Percentiles rank a stretch among this genome's conserved stretches.
These are phyloP conservation scores for Coreoperca whiteheadi DNA, from an alignment of 2,113 vertebrate species.

Conservation along the genomic window DNA sequence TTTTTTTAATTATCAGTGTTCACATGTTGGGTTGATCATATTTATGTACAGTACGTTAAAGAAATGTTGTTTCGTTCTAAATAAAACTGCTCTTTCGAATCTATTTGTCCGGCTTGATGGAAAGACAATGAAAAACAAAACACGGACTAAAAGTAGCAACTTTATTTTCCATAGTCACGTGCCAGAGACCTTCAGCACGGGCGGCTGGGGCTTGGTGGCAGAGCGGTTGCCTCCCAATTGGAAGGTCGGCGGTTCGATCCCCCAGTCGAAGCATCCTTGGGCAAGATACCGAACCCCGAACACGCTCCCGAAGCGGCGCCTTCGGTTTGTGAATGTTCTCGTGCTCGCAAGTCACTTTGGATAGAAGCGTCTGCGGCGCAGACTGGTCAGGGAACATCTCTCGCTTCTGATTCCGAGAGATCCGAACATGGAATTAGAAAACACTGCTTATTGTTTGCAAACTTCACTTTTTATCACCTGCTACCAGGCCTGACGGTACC, in stretches of 20 bases:
- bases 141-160: neutral
- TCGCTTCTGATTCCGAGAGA: neutral
- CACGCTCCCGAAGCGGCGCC: no score
- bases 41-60: conserved; percentile 64
- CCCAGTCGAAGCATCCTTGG: no score
- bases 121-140: neutral
- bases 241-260: no score
- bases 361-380: no score
- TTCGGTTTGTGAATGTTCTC: no score
- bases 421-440: conserved; percentile 10
- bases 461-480: neutral
- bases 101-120: neutral
- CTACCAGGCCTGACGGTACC: neutral
- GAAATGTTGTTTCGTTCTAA: conserved; percentile 60
- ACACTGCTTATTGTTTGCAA: neutral
- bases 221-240: no score
- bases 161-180: conserved; percentile 45
- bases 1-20: conserved; percentile 60
- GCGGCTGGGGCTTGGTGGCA: no score
- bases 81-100: conserved; percentile 66
- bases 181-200: no score
- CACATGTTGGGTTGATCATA: conserved; percentile 59
- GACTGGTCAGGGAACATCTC: neutral
- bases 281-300: no score
- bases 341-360: no score